Percentiles rank a stretch among this genome's conserved stretches.
These are phyloP conservation scores for Diglossa cyanea DNA, from an alignment of 2,797 vertebrate species.

Conservation along the genomic window DNA sequence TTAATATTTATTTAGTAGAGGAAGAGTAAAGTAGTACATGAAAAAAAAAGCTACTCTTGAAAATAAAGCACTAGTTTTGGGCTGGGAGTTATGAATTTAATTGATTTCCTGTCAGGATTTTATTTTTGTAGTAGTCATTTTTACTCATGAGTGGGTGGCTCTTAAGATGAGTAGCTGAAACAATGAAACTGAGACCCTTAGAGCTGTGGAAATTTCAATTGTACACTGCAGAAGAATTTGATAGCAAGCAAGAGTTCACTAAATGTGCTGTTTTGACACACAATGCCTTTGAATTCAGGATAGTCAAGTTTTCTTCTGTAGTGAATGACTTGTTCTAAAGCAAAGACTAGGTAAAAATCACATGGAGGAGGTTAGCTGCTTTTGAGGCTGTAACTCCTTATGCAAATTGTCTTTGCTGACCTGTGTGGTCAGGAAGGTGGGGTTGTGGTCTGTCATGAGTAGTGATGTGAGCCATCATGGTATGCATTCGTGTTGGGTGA, in stretches of 20 bases:
- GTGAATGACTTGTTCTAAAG: background rate
- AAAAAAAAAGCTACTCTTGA: background rate
- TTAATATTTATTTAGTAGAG: conserved; percentile 1
- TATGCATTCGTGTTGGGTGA: background rate
- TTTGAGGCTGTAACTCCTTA: background rate
- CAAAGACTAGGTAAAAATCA: background rate
- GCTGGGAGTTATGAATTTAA: background rate
- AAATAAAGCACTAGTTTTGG: background rate
- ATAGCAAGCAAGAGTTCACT: background rate
- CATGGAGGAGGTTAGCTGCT: background rate
- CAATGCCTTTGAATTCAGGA: background rate
- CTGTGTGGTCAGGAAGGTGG: background rate
- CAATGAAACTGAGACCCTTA: background rate
- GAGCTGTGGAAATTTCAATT: background rate
- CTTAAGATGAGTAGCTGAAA: background rate
- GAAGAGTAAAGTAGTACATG: background rate
- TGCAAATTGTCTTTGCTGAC: background rate
- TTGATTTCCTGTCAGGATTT: background rate
- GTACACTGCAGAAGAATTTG: background rate
- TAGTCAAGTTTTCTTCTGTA: background rate
- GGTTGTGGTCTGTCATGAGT: rapidly evolving
- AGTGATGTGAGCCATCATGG: background rate
- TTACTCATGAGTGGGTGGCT: background rate
- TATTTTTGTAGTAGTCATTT: background rate
- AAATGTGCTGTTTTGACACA: background rate